These are phyloP conservation scores for Leptodactylus fallax DNA, from an alignment of 2,797 vertebrate species.

Conservation along the genomic window DNA sequence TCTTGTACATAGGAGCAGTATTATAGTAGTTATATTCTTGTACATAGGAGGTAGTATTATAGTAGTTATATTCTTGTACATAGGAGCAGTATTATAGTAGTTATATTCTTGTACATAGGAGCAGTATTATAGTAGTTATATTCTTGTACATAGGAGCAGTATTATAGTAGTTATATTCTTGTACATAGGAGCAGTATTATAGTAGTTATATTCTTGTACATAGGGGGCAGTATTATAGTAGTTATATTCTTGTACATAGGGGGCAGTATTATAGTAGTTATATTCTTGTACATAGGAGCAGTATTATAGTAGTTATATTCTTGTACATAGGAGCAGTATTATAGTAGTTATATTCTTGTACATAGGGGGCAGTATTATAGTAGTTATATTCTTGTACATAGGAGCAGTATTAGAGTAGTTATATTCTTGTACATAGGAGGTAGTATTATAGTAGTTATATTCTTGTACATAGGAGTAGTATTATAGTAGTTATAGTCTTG, in stretches of 20 bases:
- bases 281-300: neutral
- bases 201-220: neutral
- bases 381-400: neutral
- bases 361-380: neutral
- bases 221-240: no score
- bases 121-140: neutral
- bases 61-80: no score
- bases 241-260: neutral
- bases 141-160: neutral
- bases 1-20: no score
- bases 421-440: neutral
- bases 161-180: neutral
- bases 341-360: neutral
- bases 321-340: constrained; percentile 1
- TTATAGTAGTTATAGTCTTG: no score
- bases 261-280: neutral
- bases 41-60: no score
- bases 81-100: no score
- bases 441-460: neutral
- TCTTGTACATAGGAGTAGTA: neutral
- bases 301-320: neutral
- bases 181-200: neutral
- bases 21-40: no score
- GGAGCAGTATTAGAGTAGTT: neutral
- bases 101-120: neutral